Evolutionary conservation across 1,140 invertebrate genomes (phyloP).

Genomic region (Euschistus heros): DNA sequence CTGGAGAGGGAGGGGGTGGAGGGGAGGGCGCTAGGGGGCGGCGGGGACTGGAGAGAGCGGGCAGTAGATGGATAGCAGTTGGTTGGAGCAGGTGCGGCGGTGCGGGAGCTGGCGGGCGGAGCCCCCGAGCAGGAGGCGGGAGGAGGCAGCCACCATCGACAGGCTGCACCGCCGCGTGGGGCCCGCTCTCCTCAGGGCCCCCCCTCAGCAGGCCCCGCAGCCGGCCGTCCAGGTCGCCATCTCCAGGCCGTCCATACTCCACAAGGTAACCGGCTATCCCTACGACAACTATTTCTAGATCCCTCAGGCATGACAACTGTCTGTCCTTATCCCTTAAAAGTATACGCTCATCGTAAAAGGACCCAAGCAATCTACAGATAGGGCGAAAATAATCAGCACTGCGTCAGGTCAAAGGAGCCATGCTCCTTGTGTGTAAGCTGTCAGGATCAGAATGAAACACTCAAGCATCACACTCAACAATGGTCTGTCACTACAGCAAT

Average conservation of each 20-base stretch:
- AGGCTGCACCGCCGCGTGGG: constrained; percentile 38
- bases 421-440: too few species aligned
- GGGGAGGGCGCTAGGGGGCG: neutral
- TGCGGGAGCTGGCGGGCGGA: constrained; percentile 16
- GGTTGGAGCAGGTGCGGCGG: neutral
- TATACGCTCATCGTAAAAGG: too few species aligned
- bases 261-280: constrained; percentile 39
- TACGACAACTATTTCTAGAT: too few species aligned
- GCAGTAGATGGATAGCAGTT: neutral
- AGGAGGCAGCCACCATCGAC: constrained; percentile 38
- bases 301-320: too few species aligned
- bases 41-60: too few species aligned
- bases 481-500: too few species aligned
- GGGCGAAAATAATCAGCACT: too few species aligned
- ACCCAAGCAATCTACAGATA: too few species aligned
- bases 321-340: too few species aligned
- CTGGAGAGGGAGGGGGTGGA: constrained; percentile 2
- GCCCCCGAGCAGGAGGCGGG: constrained; percentile 39
- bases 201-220: constrained; percentile 29
- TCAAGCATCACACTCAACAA: too few species aligned
- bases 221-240: constrained; percentile 31
- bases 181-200: constrained; percentile 19
- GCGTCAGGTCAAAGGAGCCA: too few species aligned
- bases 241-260: constrained; percentile 39
- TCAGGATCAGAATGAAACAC: too few species aligned